phyloP scores from a whole-genome alignment of 2,888 invertebrate species.

The Caenorhabditis angaria region DNA sequence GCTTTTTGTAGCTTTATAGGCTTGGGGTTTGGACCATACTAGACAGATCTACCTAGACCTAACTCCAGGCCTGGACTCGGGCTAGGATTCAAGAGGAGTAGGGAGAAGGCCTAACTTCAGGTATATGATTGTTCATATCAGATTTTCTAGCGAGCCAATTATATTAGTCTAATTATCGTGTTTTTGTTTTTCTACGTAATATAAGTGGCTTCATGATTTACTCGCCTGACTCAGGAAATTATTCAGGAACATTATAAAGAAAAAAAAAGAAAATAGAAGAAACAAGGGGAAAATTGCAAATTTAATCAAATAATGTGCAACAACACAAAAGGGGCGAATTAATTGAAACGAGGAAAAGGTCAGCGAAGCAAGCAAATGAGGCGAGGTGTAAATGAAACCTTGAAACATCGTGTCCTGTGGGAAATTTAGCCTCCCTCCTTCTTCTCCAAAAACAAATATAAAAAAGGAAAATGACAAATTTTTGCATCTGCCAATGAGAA shows the following conservation, averaged over 20 bases:
- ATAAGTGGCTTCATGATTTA: background rate
- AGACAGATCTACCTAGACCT: too few species aligned
- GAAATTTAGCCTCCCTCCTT: too few species aligned
- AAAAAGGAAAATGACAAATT: background rate
- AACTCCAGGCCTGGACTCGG: too few species aligned
- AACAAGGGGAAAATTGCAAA: constrained; percentile 22
- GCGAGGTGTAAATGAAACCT: too few species aligned
- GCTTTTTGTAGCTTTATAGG: too few species aligned
- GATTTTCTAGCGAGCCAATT: background rate
- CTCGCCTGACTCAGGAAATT: background rate
- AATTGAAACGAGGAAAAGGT: constrained; percentile 8
- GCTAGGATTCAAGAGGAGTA: too few species aligned
- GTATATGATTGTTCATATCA: too few species aligned
- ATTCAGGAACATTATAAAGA: constrained; percentile 11
- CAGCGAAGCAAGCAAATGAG: background rate
- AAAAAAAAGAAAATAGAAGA: constrained; percentile 15
- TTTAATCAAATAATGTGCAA: background rate
- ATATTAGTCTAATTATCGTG: background rate
- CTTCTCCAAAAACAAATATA: background rate
- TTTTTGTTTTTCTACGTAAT: too few species aligned
- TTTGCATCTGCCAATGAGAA: background rate
- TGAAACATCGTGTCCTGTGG: too few species aligned
- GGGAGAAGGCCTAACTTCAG: too few species aligned
- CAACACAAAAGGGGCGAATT: constrained; percentile 11
- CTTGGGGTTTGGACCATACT: too few species aligned